phyloP scores from a whole-genome alignment of 2,888 invertebrate genomes.

The Drosophila austrosaltans region DNA sequence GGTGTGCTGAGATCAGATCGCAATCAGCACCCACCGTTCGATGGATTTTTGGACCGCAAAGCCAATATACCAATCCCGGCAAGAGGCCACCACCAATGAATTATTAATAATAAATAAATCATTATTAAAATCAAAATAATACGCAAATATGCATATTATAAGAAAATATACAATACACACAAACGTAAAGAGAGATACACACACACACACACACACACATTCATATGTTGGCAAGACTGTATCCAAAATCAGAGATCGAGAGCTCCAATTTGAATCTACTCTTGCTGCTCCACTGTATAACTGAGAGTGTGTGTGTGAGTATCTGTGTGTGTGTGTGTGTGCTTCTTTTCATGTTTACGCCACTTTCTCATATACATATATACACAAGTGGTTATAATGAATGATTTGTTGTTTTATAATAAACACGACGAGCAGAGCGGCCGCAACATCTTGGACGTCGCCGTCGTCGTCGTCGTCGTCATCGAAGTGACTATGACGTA shows the following conservation, averaged over 20 bases:
- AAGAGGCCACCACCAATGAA: constrained; percentile 80
- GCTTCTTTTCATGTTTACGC: constrained; percentile 78
- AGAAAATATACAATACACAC: constrained; percentile 47
- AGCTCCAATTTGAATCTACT: constrained; percentile 9
- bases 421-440: constrained; percentile 77
- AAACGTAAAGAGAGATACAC: constrained; percentile 13
- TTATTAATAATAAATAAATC: constrained; percentile 83
- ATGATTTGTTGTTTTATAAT: constrained; percentile 83
- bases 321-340: constrained; percentile 50
- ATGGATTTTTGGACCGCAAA: constrained; percentile 19
- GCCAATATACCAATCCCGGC: constrained; percentile 54
- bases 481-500: constrained; percentile 65
- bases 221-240: constrained; percentile 29
- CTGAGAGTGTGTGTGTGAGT: constrained; percentile 11
- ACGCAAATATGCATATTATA: constrained; percentile 79
- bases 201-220: constrained; percentile 17
- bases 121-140: constrained; percentile 82
- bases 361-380: constrained; percentile 72
- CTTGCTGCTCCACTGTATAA: constrained; percentile 19
- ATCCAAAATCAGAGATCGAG: constrained; percentile 20
- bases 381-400: constrained; percentile 78
- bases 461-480: constrained; percentile 39
- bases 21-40: constrained; percentile 51
- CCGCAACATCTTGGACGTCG: constrained; percentile 28
- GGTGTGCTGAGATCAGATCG: constrained; percentile 61